Evolutionary conservation across 2,888 invertebrate species (phyloP), one percentile per base, ranked within the genome.

Genomic region (Xylota sylvarum): DNA sequence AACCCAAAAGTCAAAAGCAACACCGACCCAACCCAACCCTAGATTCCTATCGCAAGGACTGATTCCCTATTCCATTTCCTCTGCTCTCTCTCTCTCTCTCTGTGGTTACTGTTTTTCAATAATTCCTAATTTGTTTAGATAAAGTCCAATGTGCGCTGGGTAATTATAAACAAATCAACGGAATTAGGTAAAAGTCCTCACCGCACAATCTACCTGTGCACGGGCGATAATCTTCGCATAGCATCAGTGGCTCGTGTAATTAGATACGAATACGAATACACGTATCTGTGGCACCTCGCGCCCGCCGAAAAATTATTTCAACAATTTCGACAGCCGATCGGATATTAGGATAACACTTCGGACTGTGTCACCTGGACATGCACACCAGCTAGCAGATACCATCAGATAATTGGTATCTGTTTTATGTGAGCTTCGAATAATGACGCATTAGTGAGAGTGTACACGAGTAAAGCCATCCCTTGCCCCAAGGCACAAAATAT

Each of bases 131-230:
- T 82, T 86, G 73, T 35, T 64, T 73, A 80, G 52, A 72, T 56
- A 69, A 58, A 14, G 60, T 60, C 32, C 37, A 32, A 60, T 64
- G 65, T 35, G 55, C 67, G 35, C 37, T 43, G 67, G 69, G 62
- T 82, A 82, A 86, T 86, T 86, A 86, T 82, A 86, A 86, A 69
- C 78, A 82, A 82, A 86, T 86, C 82, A 86, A 78, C 82, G 19
- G 72, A 82, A 78, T 82, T 72, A 58, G 81, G 19, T 50, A 60
- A 65, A 60, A 55, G 30, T 65, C 58, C 64, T 56, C 74, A 32
- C 67, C 50, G 14, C 35, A 23, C 23, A 10, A 5, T 5, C 35
- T 77, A 55, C 43, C 60, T 67, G 65, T 23, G 65, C 17, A 62
- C 46, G 27, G 30, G 55, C 40, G 56, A 46, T 82, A 78, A 86